Evolutionary conservation across 2,113 vertebrate genomes (phyloP).

Genomic region (Phrynosoma blainvillii): DNA sequence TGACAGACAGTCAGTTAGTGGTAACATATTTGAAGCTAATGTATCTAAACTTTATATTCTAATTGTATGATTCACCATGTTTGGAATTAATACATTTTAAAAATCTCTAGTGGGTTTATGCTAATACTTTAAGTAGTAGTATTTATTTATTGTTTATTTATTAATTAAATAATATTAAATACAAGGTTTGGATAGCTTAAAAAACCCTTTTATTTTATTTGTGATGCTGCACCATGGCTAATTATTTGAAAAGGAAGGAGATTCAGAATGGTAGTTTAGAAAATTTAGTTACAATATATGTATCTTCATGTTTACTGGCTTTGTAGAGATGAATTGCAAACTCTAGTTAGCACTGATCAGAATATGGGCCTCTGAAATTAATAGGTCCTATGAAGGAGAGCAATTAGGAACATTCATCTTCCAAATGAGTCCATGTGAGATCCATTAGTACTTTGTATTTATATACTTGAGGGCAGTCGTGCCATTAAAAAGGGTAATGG

Average conservation of each 20-base stretch:
- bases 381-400: slow-evolving; percentile 59
- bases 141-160: no score
- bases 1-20: no score
- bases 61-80: not conserved
- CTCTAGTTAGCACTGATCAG: slow-evolving; percentile 61
- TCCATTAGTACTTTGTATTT: slow-evolving; percentile 70
- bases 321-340: not conserved
- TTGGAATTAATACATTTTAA: not conserved
- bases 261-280: not conserved
- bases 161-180: no score
- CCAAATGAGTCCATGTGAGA: slow-evolving; percentile 66
- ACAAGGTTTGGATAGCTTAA: not conserved
- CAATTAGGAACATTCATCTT: slow-evolving; percentile 75
- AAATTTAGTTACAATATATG: not conserved
- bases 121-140: not conserved
- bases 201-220: no score
- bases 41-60: not conserved
- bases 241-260: not conserved
- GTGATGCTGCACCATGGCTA: not conserved
- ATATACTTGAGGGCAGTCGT: slow-evolving; percentile 60
- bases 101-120: not conserved
- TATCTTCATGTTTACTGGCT: not conserved
- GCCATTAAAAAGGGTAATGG: slow-evolving; percentile 64
- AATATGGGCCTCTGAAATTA: slow-evolving; percentile 70
- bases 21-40: no score